A percentile compares a stretch with the other conserved stretches of the same genome.
phyloP scores from a whole-genome alignment of 2,888 invertebrate species.

The Amphipoea oculea region DNA sequence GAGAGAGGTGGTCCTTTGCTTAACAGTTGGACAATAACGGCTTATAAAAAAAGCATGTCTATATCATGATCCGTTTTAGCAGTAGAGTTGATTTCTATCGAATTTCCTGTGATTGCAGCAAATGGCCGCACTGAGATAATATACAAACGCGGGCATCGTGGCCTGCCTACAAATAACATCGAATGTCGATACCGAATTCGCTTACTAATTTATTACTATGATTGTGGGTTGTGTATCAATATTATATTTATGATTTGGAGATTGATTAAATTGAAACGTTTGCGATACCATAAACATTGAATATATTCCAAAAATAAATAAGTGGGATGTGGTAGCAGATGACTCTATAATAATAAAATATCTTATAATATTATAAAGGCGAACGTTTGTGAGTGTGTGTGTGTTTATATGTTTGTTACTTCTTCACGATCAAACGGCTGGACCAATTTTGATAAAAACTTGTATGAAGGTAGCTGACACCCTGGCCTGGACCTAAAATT shows the following conservation, averaged over 20 bases:
- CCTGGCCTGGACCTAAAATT: too few species aligned
- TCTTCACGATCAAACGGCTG: too few species aligned
- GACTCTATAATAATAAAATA: background rate
- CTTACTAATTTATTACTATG: constrained; percentile 1
- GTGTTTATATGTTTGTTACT: too few species aligned
- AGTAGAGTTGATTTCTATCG: background rate
- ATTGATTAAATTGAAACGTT: constrained; percentile 5
- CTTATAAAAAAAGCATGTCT: background rate
- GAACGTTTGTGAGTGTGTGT: too few species aligned
- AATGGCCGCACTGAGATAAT: constrained; percentile 7
- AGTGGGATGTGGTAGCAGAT: background rate
- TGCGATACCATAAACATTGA: background rate
- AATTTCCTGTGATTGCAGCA: constrained; percentile 7
- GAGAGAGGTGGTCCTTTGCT: too few species aligned
- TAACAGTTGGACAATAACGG: too few species aligned
- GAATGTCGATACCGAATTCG: background rate
- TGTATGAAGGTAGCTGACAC: too few species aligned
- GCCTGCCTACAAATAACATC: constrained; percentile 5
- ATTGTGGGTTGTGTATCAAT: background rate
- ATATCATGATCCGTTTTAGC: background rate
- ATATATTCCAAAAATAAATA: background rate
- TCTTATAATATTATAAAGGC: too few species aligned
- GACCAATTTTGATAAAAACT: too few species aligned
- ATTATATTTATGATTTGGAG: background rate
- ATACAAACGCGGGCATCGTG: background rate